Evolutionary conservation across 2,888 invertebrate genomes (phyloP), one percentile per base, ranked within the genome.

Genomic region (Ennomos fuscantarius): DNA sequence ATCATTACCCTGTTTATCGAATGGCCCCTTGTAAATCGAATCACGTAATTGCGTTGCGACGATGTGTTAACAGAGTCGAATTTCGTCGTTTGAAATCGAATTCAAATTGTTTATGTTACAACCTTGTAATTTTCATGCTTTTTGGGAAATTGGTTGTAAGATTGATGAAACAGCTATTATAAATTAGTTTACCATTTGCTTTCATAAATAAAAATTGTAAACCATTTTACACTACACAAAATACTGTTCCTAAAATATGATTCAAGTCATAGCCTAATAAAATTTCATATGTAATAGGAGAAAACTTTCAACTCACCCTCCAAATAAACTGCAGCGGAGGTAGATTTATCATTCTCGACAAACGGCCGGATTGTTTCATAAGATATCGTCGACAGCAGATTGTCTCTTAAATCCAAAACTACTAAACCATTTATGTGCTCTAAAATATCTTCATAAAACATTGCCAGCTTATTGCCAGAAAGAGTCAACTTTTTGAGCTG

Each of bases 341-440:
- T 88, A 77, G 95, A 95, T 89, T 95, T 95, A 78, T 96, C 93
- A 82, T 95, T 96, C 74, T 95, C 94, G 71, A 95, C 93, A 77
- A 97, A 94, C 37, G 96, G 95, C 70, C 95, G 93, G 70, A 96
- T 93, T 69, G 96, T 95, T 76, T 95, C 95, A 77, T 95, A 95
- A 49, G 95, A 95, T 79, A 97, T 93, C 48, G 96, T 95, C 80
- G 95, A 95, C 75, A 97, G 93, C 62, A 93, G 89, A 88, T 97
- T 97, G 72, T 95, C 94, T 78, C 96, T 94, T 68, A 97, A 91
- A 86, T 97, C 96, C 78, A 97, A 92, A 73, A 95, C 93, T 68
- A 94, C 90, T 48, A 97, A 92, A 55, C 94, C 94, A 10, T 95
- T 93, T 36, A 96, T 94, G 42, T 95, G 95, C 62, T 94, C 94